These are phyloP conservation scores for Strigamia maritima DNA, from an alignment of 2,888 invertebrate genomes.

Conservation along the genomic window DNA sequence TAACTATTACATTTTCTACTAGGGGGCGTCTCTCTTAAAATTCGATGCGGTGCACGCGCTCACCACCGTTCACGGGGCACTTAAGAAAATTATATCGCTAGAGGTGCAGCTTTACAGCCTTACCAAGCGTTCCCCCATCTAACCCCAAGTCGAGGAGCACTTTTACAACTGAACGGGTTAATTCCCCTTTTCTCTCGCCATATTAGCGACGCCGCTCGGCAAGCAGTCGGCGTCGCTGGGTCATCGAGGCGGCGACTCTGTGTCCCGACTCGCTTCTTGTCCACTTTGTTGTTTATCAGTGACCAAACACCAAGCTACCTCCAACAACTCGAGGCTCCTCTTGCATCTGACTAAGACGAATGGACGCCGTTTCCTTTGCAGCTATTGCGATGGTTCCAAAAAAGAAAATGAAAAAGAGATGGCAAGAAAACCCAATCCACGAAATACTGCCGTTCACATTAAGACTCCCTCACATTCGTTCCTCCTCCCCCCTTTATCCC, in stretches of 20 bases:
- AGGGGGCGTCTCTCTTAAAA: background rate
- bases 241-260: background rate
- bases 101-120: background rate
- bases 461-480: background rate
- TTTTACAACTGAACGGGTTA: background rate
- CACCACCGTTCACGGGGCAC: background rate
- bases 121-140: background rate
- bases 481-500: background rate
- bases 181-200: background rate
- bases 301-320: background rate
- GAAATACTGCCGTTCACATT: background rate
- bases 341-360: background rate
- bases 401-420: background rate
- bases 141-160: background rate
- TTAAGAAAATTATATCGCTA: conserved; percentile 8
- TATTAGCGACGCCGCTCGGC: background rate
- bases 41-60: background rate
- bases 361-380: background rate
- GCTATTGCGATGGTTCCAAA: background rate
- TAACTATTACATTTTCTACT: background rate
- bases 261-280: background rate
- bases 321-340: background rate
- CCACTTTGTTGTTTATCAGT: background rate
- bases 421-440: background rate
- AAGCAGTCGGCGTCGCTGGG: background rate